These are phyloP conservation scores for Ceratothoa steindachneri DNA, from an alignment of 2,888 invertebrate genomes.

Conservation along the genomic window DNA sequence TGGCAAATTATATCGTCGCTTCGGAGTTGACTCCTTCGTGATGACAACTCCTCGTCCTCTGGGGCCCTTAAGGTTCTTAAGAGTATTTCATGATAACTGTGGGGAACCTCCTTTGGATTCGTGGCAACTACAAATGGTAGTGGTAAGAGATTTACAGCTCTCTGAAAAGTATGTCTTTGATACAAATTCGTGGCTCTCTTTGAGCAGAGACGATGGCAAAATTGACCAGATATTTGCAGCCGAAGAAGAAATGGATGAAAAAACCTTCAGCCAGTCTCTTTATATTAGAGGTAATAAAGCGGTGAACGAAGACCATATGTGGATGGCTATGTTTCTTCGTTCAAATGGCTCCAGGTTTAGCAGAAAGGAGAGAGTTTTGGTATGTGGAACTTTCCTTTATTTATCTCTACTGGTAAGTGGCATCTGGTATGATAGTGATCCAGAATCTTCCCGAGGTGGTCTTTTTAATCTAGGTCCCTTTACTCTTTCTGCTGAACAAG, in stretches of 20 bases:
- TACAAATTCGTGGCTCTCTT: conserved; percentile 55
- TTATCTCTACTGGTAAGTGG: conserved; percentile 57
- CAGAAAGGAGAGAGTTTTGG: conserved; percentile 55
- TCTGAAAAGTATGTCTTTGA: conserved; percentile 53
- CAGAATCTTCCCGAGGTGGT: conserved; percentile 44
- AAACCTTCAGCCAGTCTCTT: conserved; percentile 54
- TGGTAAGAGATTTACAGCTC: conserved; percentile 55
- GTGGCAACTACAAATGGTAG: conserved; percentile 55
- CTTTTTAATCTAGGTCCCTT: conserved; percentile 22
- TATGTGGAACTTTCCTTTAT: conserved; percentile 56
- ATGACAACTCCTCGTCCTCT: conserved; percentile 52
- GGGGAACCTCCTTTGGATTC: conserved; percentile 53
- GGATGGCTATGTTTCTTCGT: conserved; percentile 58
- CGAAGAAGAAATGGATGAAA: conserved; percentile 51
- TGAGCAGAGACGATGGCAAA: conserved; percentile 56
- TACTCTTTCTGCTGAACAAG: conserved; percentile 49
- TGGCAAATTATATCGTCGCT: conserved; percentile 25
- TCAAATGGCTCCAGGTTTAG: conserved; percentile 57
- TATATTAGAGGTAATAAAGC: conserved; percentile 51
- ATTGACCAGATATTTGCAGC: conserved; percentile 56
- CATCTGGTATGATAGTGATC: conserved; percentile 55
- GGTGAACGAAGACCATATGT: conserved; percentile 57
- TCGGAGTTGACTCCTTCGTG: conserved; percentile 37
- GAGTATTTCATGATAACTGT: conserved; percentile 58
- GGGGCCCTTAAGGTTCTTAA: conserved; percentile 54